Evolutionary conservation across 1,140 invertebrate species (phyloP).

Genomic region (Conus betulinus): DNA sequence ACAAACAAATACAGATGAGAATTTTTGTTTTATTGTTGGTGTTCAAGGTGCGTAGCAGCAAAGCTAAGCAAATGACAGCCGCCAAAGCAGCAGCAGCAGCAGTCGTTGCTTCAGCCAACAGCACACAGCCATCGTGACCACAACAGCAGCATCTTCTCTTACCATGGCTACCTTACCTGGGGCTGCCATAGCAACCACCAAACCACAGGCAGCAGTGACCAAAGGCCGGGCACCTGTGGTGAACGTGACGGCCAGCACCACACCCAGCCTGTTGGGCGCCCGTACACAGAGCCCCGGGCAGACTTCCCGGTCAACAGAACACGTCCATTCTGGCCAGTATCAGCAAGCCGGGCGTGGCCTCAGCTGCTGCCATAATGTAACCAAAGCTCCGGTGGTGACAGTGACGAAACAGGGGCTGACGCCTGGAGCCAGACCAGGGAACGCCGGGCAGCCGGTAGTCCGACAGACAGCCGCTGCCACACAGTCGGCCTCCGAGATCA

Average conservation of each 20-base stretch:
- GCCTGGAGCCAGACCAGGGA: not conserved
- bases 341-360: not conserved
- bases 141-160: not conserved
- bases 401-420: conserved; percentile 34
- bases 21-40: not conserved
- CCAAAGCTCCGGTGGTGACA: conserved; percentile 28
- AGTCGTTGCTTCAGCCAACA: conserved; percentile 45
- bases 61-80: conserved; percentile 20
- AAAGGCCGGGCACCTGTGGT: not conserved
- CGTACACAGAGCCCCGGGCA: conserved; percentile 24
- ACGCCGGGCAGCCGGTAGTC: not conserved
- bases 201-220: not conserved
- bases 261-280: conserved; percentile 36
- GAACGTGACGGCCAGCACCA: conserved; percentile 11
- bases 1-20: too few relatives aligned
- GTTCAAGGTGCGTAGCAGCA: conserved; percentile 27
- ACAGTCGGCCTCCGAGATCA: not conserved
- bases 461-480: not conserved
- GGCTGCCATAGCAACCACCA: not conserved
- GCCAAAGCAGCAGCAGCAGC: conserved; percentile 37
- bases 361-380: not conserved
- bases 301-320: not conserved
- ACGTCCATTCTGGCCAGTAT: conserved; percentile 14
- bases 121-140: conserved; percentile 30
- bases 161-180: not conserved